phyloP scores from a whole-genome alignment of 2,113 vertebrate species.

The Rhinichthys klamathensis region DNA sequence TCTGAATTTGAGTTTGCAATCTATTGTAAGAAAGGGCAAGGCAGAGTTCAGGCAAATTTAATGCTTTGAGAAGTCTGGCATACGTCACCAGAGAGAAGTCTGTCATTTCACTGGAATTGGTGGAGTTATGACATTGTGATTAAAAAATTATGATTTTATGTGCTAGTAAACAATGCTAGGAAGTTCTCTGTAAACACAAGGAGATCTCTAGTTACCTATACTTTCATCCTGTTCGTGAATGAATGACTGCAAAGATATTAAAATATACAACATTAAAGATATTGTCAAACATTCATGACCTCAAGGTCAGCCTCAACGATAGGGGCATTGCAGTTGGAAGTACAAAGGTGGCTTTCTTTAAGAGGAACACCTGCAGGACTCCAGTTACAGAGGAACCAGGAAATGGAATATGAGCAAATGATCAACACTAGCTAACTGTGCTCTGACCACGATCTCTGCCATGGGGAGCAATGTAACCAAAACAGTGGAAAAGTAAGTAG shows the following conservation, averaged over 20 bases:
- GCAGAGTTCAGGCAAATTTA: no score
- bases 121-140: background rate
- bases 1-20: background rate
- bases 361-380: slow-evolving; percentile 50
- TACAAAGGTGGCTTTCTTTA: slow-evolving; percentile 36
- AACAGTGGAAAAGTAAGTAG: slow-evolving; percentile 59
- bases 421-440: background rate
- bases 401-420: slow-evolving; percentile 46
- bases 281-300: slow-evolving; percentile 48
- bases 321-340: slow-evolving; percentile 22
- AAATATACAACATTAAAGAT: background rate
- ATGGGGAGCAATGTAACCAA: slow-evolving; percentile 58
- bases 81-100: background rate
- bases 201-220: background rate
- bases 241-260: background rate
- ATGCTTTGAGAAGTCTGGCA: no score
- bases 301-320: slow-evolving; percentile 33
- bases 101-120: background rate
- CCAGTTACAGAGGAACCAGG: slow-evolving; percentile 54
- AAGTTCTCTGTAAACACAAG: background rate
- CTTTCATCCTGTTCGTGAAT: background rate
- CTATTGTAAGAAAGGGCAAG: background rate
- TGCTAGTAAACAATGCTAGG: no score
- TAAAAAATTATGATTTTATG: background rate
- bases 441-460: slow-evolving; percentile 22